Conservation (phyloP, 1,140 invertebrate genomes). For the Apis laboriosa region DNA sequence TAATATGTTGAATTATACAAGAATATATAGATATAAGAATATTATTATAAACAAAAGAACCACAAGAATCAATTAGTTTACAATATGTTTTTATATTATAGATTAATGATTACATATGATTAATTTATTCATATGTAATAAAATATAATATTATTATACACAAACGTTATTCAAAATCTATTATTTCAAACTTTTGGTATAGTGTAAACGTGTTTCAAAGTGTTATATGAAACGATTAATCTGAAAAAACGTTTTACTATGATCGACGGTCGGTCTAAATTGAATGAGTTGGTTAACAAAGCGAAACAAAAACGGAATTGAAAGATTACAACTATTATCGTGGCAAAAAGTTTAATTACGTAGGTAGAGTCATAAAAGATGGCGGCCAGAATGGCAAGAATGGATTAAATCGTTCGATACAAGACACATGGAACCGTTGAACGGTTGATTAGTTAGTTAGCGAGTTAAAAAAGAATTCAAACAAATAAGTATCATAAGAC, state of each 20-base stretch:
- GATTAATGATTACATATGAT: neutral
- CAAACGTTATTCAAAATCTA: neutral
- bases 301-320: slow-evolving; percentile 32
- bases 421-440: slow-evolving; percentile 3
- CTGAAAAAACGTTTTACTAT: neutral
- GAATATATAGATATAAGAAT: too few species aligned
- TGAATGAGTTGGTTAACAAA: slow-evolving; percentile 3
- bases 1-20: neutral
- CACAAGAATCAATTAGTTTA: neutral
- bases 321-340: slow-evolving; percentile 39
- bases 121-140: neutral
- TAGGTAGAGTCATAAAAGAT: slow-evolving; percentile 34
- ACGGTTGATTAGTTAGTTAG: slow-evolving; percentile 54
- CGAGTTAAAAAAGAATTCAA: slow-evolving; percentile 41
- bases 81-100: neutral
- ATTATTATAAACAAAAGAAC: too few species aligned
- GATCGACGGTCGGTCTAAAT: slow-evolving; percentile 6
- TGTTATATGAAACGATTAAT: neutral
- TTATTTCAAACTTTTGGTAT: neutral
- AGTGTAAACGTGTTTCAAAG: neutral
- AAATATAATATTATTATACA: neutral
- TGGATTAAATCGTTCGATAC: slow-evolving; percentile 26
- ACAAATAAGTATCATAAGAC: slow-evolving; percentile 16
- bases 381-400: neutral
- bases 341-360: slow-evolving; percentile 45